A percentile compares a stretch with the other conserved stretches of the same genome.
Conservation (phyloP, 2,888 invertebrate genomes). For the Heliconius ethilla region DNA sequence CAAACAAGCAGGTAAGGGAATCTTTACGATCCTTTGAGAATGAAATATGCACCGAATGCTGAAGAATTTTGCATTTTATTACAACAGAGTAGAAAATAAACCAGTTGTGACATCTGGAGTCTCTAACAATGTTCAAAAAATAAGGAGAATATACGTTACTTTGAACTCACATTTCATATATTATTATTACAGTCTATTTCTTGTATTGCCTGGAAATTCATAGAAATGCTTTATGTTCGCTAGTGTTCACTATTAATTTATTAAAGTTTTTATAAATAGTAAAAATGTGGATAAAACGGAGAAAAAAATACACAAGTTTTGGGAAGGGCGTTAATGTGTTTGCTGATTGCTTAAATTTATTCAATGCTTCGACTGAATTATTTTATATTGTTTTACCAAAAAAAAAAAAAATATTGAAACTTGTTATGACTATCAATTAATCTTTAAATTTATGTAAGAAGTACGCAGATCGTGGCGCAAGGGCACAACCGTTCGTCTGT, state of each 20-base stretch:
- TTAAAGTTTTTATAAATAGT: neutral
- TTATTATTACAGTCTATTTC: neutral
- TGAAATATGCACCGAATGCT: conserved; percentile 68
- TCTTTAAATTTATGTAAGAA: too few relatives aligned
- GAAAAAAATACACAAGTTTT: too few relatives aligned
- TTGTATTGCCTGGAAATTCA: neutral
- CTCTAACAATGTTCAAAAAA: conserved; percentile 33
- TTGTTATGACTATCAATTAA: too few relatives aligned
- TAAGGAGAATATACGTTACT: conserved; percentile 30
- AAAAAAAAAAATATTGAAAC: too few relatives aligned
- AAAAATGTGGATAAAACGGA: too few relatives aligned
- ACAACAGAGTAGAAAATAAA: conserved; percentile 50
- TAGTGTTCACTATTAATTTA: neutral
- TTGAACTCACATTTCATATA: neutral
- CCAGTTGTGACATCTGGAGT: conserved; percentile 32
- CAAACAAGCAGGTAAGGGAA: conserved; percentile 81
- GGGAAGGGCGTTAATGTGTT: too few relatives aligned
- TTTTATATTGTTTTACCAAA: too few relatives aligned
- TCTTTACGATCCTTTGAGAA: conserved; percentile 74
- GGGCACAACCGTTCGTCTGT: too few relatives aligned
- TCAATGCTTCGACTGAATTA: too few relatives aligned
- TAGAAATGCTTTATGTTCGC: neutral
- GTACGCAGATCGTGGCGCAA: too few relatives aligned
- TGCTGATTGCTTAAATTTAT: too few relatives aligned
- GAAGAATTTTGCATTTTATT: conserved; percentile 73